Evolutionary conservation across 1,140 invertebrate genomes (phyloP), one percentile per base, ranked within the genome.

Genomic region (Drosophila persimilis): DNA sequence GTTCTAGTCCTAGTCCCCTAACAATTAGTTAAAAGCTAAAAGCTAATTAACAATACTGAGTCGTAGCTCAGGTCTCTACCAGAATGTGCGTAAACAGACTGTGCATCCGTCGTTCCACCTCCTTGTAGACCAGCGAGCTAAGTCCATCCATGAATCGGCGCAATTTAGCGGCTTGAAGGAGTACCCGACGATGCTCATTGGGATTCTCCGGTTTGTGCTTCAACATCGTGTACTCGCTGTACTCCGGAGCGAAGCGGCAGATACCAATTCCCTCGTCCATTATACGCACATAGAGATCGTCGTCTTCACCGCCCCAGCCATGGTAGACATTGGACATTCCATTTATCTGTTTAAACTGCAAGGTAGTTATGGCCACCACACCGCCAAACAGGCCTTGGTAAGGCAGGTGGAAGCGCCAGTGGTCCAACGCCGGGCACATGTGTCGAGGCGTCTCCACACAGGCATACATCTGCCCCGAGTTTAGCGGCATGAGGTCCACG

Each of bases 291-390:
- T 95, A 96, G 86, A 99, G 95, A 91, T 99, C 97, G 92, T 98
- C 97, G 92, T 98, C 97, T 92, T 98, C 97, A 43, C 96, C 97
- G 45, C 95, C 97, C 97, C 96, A 98, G 0, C 96, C 97, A 92
- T 95, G 96, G 89, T 95, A 97, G 24, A 95, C 88, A 90, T 97
- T 97, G 2, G 90, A 91, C 93, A 98, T 98, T 2, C 98, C 98
- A 92, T 99, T 99, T 2, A 97, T 94, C 71, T 92, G 91, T 61
- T 94, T 92, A 91, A 95, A 98, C 65, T 96, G 95, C 53, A 94
- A 92, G 39, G 93, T 93, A 7, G 93, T 92, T 55, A 97, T 94
- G 17, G 96, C 93, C 69, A 96, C 93, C n/a, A 94, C 96, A 24
- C 96, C 96, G 7, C 95, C 96, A 92, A 96, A 96, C 13, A 96